Conservation (phyloP, 1,140 invertebrate species). For the Cherax destructor region DNA sequence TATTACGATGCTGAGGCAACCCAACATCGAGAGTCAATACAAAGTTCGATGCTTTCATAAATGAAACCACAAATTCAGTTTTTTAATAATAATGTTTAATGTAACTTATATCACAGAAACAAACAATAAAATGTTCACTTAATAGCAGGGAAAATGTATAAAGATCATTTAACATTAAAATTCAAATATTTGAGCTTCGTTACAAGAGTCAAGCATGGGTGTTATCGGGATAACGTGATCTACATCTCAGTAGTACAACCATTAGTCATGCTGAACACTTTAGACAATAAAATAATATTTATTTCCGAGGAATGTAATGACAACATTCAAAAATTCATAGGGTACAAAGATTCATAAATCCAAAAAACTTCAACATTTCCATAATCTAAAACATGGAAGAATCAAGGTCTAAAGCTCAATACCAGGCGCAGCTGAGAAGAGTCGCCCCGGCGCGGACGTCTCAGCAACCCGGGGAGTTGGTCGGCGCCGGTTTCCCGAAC, state of each 20-base stretch:
- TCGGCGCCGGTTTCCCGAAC: no score
- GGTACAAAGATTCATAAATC: slow-evolving; percentile 68
- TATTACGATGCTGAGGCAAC: no score
- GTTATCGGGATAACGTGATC: slow-evolving; percentile 59
- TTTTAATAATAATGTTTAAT: slow-evolving; percentile 69
- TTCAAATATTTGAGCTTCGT: slow-evolving; percentile 69
- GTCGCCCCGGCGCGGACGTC: background rate
- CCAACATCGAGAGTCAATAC: background rate
- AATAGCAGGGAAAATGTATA: slow-evolving; percentile 70
- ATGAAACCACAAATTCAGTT: slow-evolving; percentile 45
- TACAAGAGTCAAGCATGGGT: slow-evolving; percentile 67
- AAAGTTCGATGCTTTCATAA: background rate
- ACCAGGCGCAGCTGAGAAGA: slow-evolving; percentile 43
- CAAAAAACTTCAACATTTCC: slow-evolving; percentile 70
- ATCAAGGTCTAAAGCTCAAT: slow-evolving; percentile 64
- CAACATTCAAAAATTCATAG: slow-evolving; percentile 65
- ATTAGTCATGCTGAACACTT: slow-evolving; percentile 69
- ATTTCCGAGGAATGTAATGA: slow-evolving; percentile 61
- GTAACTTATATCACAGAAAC: slow-evolving; percentile 69
- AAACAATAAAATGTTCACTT: slow-evolving; percentile 69
- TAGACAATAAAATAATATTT: slow-evolving; percentile 66
- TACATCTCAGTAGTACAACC: slow-evolving; percentile 64
- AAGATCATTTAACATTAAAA: slow-evolving; percentile 68
- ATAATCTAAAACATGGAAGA: slow-evolving; percentile 70
- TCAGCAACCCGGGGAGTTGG: no score